A percentile compares a stretch with the other conserved stretches of the same genome.
Conservation (phyloP, 2,797 vertebrate genomes). For the Petrocephalus sullivani region DNA sequence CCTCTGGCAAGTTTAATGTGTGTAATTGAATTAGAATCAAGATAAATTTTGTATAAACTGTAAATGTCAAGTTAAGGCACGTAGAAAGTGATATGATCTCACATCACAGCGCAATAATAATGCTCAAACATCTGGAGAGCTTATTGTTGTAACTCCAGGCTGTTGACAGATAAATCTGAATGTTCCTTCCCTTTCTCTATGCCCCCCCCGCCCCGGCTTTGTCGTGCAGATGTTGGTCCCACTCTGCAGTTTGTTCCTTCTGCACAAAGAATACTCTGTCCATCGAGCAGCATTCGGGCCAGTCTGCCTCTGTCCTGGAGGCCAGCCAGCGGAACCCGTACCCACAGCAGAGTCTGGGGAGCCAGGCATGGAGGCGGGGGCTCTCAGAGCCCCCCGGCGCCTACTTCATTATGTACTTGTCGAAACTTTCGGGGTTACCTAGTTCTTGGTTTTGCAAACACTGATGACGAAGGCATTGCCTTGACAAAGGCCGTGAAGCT, state of each 20-base stretch:
- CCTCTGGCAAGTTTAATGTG: background rate
- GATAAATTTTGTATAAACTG: background rate
- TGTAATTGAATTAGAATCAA: background rate
- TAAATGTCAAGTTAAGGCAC: conserved; percentile 2
- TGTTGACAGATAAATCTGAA: conserved; percentile 23
- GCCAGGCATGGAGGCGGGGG: conserved; percentile 17
- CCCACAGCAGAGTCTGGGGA: conserved; percentile 45
- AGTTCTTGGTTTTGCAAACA: background rate
- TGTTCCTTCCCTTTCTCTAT: conserved; percentile 30
- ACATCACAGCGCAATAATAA: background rate
- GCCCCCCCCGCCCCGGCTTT: conserved; percentile 25
- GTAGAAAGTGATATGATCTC: background rate
- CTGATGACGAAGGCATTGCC: background rate
- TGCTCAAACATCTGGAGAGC: background rate
- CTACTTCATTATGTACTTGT: background rate
- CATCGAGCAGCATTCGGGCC: conserved; percentile 35
- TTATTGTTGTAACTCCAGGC: conserved; percentile 23
- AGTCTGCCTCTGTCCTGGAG: conserved; percentile 52
- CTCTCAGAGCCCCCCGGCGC: background rate
- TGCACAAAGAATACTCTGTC: conserved; percentile 58
- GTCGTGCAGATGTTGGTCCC: conserved; percentile 55
- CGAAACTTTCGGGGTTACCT: background rate
- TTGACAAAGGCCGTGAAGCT: background rate
- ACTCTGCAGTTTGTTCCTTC: conserved; percentile 52
- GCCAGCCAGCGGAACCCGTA: conserved; percentile 51